phyloP scores from a whole-genome alignment of 2,113 vertebrate genomes.

The Sitta europaea region DNA sequence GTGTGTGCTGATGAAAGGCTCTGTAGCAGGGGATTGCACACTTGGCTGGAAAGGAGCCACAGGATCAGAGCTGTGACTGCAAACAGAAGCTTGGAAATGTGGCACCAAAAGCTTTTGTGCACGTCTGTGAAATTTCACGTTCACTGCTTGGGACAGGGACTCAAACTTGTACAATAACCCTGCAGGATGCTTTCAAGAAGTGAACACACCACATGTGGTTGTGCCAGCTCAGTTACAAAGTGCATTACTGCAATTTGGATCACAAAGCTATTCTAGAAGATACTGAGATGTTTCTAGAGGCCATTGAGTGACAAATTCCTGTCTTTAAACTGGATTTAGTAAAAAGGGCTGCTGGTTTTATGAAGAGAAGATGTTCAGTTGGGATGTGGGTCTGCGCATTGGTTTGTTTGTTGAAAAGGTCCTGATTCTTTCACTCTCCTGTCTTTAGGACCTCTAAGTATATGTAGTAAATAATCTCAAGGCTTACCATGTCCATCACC shows the following conservation, averaged over 20 bases:
- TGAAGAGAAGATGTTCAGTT: not conserved
- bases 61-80: not conserved
- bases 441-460: not conserved
- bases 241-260: not conserved
- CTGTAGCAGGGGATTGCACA: not conserved
- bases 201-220: fast-evolving
- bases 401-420: not conserved
- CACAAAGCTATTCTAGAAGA: not conserved
- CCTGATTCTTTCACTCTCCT: not conserved
- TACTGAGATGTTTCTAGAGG: not conserved
- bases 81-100: not conserved
- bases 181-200: not conserved
- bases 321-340: not conserved
- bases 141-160: not conserved
- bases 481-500: not conserved
- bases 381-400: fast-evolving
- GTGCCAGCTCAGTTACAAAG: not conserved
- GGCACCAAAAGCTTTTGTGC: not conserved
- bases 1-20: not conserved
- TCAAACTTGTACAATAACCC: not conserved
- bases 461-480: not conserved
- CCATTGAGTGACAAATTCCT: not conserved
- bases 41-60: not conserved
- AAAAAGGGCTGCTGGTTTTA: not conserved
- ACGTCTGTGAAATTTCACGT: not conserved